Evolutionary conservation across 2,888 invertebrate species (phyloP), one percentile per base, ranked within the genome.

Genomic region (Ornithoptera alexandrae): DNA sequence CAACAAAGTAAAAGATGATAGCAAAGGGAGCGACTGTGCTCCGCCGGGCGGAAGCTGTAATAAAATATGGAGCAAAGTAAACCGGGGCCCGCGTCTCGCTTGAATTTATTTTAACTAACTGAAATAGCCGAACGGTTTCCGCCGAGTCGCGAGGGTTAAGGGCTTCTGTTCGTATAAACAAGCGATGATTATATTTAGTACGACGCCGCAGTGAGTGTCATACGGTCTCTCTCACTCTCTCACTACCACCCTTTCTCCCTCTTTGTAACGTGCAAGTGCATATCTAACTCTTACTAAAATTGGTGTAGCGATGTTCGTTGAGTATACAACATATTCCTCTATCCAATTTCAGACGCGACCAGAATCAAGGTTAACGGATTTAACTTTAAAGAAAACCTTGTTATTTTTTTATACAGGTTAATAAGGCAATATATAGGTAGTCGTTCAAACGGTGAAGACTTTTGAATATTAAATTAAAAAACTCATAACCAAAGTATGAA

Each of bases 31-130:
- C 71, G 70, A 73, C 72, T 58, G 68, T 71, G 71, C 50, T 71
- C 61, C 62, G 71, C 69, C n/a, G 73, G 77, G 72, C 79, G 80
- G 81, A 79, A 79, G 74, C 70, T 72, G 76, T 76, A 77, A 78
- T 79, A 81, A 80, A 79, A 80, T 77, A 78, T 78, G 78, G 76
- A 75, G 76, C 75, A 72, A 75, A 74, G 75, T 77, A 74, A 78
- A 78, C 77, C 74, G 74, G 53, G 71, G 73, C 65, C 58, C 67
- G 74, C 72, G 73, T 69, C 72, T 75, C 74, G 72, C 72, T 53
- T 75, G 76, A 78, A 79, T 79, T 79, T 78, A 75, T 81, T 79
- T 77, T 77, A 78, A 80, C 77, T 73, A 73, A 77, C 79, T 72
- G 73, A 81, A 81, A 80, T 80, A 81, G 79, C 76, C 70, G 68